These are phyloP conservation scores for Diplazon laetatorius DNA, from an alignment of 2,888 invertebrate species.

Conservation along the genomic window DNA sequence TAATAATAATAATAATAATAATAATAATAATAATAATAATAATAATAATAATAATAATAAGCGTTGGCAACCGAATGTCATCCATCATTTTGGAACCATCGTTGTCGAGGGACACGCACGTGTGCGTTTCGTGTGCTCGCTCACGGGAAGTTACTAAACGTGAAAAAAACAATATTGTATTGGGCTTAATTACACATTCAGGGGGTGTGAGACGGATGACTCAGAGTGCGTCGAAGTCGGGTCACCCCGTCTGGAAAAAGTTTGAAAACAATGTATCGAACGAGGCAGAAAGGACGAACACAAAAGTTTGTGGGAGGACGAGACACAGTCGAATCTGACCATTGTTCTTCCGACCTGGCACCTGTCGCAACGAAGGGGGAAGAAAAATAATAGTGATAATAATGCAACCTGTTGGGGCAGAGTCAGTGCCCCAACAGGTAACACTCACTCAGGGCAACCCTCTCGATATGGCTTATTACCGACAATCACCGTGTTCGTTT, in stretches of 20 bases:
- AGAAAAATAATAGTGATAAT: too few relatives aligned
- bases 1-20: too few relatives aligned
- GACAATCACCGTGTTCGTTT: slow-evolving; percentile 47
- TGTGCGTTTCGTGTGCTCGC: slow-evolving; percentile 41
- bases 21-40: too few relatives aligned
- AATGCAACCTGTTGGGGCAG: slow-evolving; percentile 57
- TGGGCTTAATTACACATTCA: slow-evolving; percentile 53
- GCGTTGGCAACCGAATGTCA: slow-evolving; percentile 18
- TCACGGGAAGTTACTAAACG: slow-evolving; percentile 39
- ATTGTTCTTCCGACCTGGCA: slow-evolving; percentile 65
- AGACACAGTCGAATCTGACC: slow-evolving; percentile 45
- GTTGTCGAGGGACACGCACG: slow-evolving; percentile 48
- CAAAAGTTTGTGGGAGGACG: slow-evolving; percentile 36
- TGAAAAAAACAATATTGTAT: slow-evolving; percentile 39
- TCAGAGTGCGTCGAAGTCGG: slow-evolving; percentile 33
- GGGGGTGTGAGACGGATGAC: slow-evolving; percentile 51
- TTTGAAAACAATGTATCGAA: slow-evolving; percentile 38
- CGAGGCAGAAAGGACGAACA: slow-evolving; percentile 1
- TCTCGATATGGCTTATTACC: slow-evolving; percentile 29
- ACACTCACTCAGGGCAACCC: slow-evolving; percentile 24
- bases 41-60: slow-evolving; percentile 11
- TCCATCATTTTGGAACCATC: slow-evolving; percentile 1
- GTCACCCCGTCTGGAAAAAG: slow-evolving; percentile 45
- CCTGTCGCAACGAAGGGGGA: slow-evolving; percentile 66
- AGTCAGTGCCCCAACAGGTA: slow-evolving; percentile 44